Evolutionary conservation across 2,113 vertebrate genomes (phyloP).

Genomic region (Crocuta crocuta): DNA sequence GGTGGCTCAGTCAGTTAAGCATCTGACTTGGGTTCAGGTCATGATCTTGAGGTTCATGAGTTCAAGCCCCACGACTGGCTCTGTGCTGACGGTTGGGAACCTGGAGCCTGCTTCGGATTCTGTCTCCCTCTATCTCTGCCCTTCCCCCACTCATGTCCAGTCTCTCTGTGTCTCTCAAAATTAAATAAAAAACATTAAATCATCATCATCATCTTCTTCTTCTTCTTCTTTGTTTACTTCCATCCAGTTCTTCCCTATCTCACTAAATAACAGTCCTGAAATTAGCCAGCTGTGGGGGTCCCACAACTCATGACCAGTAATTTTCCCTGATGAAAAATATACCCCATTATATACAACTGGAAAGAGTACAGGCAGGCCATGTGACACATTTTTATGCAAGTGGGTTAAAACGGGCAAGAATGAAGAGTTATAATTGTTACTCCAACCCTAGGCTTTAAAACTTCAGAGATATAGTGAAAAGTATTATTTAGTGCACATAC

Average conservation of each 20-base stretch:
- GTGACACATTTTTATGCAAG: background rate
- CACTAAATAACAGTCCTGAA: background rate
- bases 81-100: too few relatives aligned
- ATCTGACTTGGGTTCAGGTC: too few relatives aligned
- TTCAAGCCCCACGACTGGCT: too few relatives aligned
- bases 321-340: background rate
- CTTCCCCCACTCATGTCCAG: too few relatives aligned
- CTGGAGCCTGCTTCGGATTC: too few relatives aligned
- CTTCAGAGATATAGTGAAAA: conserved; percentile 6
- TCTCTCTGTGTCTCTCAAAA: too few relatives aligned
- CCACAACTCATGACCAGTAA: background rate
- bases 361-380: background rate
- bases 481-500: background rate
- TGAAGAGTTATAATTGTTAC: background rate
- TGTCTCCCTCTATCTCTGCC: too few relatives aligned
- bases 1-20: too few relatives aligned
- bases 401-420: conserved; percentile 14
- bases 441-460: conserved; percentile 8
- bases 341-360: background rate
- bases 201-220: background rate
- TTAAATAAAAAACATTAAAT: too few relatives aligned
- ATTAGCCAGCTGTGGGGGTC: background rate
- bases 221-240: background rate
- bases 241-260: background rate
- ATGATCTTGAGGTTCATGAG: too few relatives aligned